phyloP scores from a whole-genome alignment of 2,113 vertebrate genomes.

The Chitala chitala region DNA sequence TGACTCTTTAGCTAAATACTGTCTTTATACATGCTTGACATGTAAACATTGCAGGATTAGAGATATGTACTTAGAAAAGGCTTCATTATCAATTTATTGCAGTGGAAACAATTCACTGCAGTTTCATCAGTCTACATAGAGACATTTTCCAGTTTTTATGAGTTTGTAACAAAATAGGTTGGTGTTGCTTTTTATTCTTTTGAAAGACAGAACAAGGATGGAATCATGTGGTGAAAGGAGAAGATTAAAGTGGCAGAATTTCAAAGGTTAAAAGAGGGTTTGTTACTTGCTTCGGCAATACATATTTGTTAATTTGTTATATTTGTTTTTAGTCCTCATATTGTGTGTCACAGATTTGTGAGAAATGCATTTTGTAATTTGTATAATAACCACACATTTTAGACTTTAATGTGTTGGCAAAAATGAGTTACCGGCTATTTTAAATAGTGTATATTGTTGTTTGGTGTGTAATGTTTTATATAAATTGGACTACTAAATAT shows the following conservation, averaged over 20 bases:
- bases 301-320: background rate
- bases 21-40: no score
- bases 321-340: background rate
- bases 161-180: no score
- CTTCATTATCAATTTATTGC: background rate
- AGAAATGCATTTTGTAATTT: background rate
- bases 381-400: background rate
- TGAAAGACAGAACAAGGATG: background rate
- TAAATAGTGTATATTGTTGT: no score
- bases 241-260: background rate
- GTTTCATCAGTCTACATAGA: background rate
- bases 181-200: background rate
- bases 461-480: no score
- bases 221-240: conserved; percentile 9
- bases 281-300: background rate
- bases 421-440: no score
- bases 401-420: conserved; percentile 7
- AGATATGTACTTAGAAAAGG: background rate
- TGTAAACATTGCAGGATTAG: no score
- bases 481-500: no score
- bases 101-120: background rate
- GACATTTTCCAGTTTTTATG: background rate
- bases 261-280: background rate
- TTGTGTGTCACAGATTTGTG: background rate
- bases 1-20: no score